Base-by-base conservation (phyloP, 2,888 invertebrate species). In the Synergus itoensis region DNA sequence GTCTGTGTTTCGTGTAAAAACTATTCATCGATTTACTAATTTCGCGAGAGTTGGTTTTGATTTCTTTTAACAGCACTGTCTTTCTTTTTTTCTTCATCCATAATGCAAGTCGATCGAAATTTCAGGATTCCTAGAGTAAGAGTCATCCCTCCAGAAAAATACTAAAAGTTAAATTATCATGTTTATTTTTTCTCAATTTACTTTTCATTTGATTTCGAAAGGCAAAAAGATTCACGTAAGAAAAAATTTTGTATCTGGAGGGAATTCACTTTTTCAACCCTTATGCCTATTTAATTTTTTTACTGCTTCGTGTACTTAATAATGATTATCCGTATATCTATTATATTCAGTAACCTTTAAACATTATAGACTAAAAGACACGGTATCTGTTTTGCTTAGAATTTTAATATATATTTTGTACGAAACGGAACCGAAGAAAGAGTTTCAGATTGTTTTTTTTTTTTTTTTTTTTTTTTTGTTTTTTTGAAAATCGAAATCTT, bases 301-400 rank as follows among this genome's bases (percentile, higher is more conserved):
- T 89, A 91, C 92, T 91, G 88, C 83, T 88, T 88, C 86, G 89
- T 91, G 91, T 91, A 92, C 91, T 90, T 92, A 92, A 86, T 87
- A 88, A 91, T 89, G 90, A 91, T 91, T 92, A 92, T 90, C 89
- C 90, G 88, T 91, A 91, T 88, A 90, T 87, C 88, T 88, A 87
- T 36, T 87, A 86, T 90, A 91, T 89, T 89, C 88, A 89, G 87
- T 89, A 90, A 90, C 86, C 87, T 89, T 90, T 90, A 91, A 91
- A 91, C 89, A 89, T 91, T 92, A 92, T 88, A 87, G 87, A 88
- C 91, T 91, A 91, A 90, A 82, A 82, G 85, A 92, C 90, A 89
- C 88, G 87, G 88, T 89, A 89, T 86, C 84, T 83, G 84, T 87
- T 82, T 83, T 82, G 81, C 81, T 83, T 79, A 85, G 79, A 85